Base-by-base conservation (phyloP, 2,888 invertebrate species). In the Eupithecia subfuscata region DNA sequence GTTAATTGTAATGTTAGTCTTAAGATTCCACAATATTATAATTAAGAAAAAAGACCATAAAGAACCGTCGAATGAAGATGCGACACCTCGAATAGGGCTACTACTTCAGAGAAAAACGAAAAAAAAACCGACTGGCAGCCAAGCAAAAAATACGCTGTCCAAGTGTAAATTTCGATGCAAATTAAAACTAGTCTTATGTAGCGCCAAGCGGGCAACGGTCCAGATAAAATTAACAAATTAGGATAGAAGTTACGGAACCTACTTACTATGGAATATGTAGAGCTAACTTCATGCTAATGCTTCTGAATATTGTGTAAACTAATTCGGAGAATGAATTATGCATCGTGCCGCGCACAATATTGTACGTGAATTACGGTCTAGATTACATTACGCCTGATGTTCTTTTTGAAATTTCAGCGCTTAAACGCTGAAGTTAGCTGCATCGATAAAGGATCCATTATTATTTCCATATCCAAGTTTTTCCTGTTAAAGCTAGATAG, bases 191-290 rank as follows among this genome's bases (percentile, higher is more conserved):
- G 75, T 79, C 73, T 70, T 60, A 70, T 75, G 72, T 65, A 72
- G 76, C 56, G 69, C 71, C 69, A 72, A 76, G 69, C 73, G 76
- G 75, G 75, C 78, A 74, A 69, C 65, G 69, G 74, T 77, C 78
- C 77, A 76, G 75, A 74, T 60, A 64, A 71, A 77, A 78, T 80
- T 78, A 78, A 77, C 79, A 78, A 79, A 78, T 78, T 77, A 73
- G 76, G 64, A 71, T 72, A 22, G 63, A 69, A 75, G 74, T 76
- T 74, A 65, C 52, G 12, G 18, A 37, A 22, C 43, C 67, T 71
- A 68, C 69, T 71, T 52, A 69, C 60, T 69, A 69, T 75, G 71
- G 63, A 71, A 74, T 76, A 74, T 71, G 73, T 75, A 63, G 43
- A 43, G 64, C 74, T 75, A 80, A 78, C 77, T 80, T 75, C 69